Evolutionary conservation across 2,113 vertebrate genomes (phyloP).

Genomic region (Phaethornis superciliosus): DNA sequence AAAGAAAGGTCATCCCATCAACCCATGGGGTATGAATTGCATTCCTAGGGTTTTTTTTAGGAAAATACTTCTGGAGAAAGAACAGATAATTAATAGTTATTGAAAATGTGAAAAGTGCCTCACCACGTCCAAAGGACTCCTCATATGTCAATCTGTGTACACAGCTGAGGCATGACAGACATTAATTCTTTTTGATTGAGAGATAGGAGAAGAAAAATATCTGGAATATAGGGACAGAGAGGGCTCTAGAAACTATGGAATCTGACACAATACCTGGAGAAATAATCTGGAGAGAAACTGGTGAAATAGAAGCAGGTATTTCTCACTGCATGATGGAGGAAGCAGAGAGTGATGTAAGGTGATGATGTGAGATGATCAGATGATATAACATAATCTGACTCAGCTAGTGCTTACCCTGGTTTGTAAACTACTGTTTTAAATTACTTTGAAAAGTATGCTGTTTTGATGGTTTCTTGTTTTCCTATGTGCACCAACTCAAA

Average conservation of each 20-base stretch:
- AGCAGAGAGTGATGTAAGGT: background rate
- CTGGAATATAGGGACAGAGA: background rate
- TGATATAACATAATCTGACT: background rate
- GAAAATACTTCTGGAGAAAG: background rate
- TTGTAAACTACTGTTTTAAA: background rate
- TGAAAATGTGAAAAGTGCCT: background rate
- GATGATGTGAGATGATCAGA: background rate
- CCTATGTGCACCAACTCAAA: background rate
- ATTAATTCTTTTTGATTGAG: background rate
- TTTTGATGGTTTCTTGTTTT: background rate
- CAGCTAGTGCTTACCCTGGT: background rate
- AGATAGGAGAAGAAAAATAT: background rate
- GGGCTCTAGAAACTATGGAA: background rate
- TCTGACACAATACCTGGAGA: background rate
- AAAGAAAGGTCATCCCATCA: background rate
- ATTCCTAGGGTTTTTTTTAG: background rate
- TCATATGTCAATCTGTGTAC: background rate
- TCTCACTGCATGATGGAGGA: background rate
- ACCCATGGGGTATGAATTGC: background rate
- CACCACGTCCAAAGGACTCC: background rate
- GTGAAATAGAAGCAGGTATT: background rate
- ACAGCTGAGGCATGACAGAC: background rate
- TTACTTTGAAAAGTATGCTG: background rate
- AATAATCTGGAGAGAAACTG: background rate
- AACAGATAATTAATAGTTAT: background rate